Base-by-base conservation (phyloP, 2,888 invertebrate species). In the Cordylochernes scorpioides region DNA sequence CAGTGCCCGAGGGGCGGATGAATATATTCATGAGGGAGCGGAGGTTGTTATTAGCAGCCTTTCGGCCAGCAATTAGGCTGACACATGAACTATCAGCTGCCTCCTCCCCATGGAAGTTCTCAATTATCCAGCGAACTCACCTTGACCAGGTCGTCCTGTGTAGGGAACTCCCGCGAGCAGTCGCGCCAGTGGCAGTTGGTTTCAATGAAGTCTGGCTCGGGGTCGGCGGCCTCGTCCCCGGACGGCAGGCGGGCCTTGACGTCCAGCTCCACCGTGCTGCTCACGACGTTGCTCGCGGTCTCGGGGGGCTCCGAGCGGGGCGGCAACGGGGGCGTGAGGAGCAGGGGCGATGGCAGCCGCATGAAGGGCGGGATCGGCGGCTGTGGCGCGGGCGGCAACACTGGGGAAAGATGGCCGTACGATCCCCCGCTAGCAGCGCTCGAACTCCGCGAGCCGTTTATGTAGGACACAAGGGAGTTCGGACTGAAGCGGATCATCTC, bases 151-250 rank as follows among this genome's bases (percentile, higher is more conserved):
- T 82, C 78, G 42, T 78, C 84, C 58, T 91, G 91, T 1, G 82
- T 80, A 2, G 70, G 68, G 52, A 80, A 91, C 51, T 91, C 86
- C 12, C 73, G 63, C 29, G 68, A 69, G 51, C 91, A 94, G 39
- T 78, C 82, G 43, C 72, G 68, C 94, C 91, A 94, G 56, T 88
- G 84, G 49, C 91, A 94, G 52, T 88, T 82, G 0, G 91, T 94
- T 52, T 91, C 91, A 33, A 86, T 73, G 46, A 91, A 91, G 51
- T 91, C 91, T 1, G 73, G 78, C 1, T 80, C 80, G 47, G 82
- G 82, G 34, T 39, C 39, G 4, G 50, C 52, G 8, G 56, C 55
- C 41, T 60, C 59, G 31, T 57, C 50, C 39, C 59, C 56, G 6
- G 59, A 52, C 4, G 50, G 52, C 8, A 57, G 55, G 41, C 59